These are phyloP conservation scores for Serinus canaria DNA, from an alignment of 2,113 vertebrate genomes.

Conservation along the genomic window DNA sequence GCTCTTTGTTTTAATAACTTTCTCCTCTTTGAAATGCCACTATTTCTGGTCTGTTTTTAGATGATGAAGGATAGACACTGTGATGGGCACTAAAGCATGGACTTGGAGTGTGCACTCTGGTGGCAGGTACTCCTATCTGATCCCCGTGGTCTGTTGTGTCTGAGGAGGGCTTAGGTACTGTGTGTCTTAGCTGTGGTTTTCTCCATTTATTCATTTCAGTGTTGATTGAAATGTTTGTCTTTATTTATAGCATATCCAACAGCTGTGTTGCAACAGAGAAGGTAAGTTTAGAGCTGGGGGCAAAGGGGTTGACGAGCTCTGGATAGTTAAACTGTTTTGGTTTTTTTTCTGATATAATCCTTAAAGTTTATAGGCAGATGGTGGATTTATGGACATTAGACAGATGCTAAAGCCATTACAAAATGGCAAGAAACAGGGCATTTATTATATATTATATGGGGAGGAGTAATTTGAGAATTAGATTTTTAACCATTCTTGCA, in stretches of 20 bases:
- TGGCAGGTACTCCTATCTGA: not conserved
- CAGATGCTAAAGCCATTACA: not conserved
- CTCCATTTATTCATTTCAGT: not conserved
- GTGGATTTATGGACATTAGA: constrained; percentile 1
- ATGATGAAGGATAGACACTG: not conserved
- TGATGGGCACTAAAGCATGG: not conserved
- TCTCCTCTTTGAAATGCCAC: not conserved
- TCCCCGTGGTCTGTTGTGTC: rapidly evolving
- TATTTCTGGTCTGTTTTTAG: constrained; percentile 24
- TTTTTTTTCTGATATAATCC: not conserved
- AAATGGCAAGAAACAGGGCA: not conserved
- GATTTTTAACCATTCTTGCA: not conserved
- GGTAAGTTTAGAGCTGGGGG: not conserved
- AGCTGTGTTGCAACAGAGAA: not conserved
- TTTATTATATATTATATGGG: not conserved
- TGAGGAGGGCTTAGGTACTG: not conserved
- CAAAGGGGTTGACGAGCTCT: not conserved
- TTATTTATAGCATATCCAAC: not conserved
- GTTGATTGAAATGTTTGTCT: not conserved
- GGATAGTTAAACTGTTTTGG: not conserved
- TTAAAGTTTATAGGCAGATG: constrained; percentile 8
- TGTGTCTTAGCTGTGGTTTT: not conserved
- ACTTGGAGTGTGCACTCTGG: not conserved
- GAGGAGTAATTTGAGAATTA: not conserved
- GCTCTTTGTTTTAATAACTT: not conserved